These are phyloP conservation scores for Nerophis ophidion DNA, from an alignment of 2,113 vertebrate genomes.

Conservation along the genomic window DNA sequence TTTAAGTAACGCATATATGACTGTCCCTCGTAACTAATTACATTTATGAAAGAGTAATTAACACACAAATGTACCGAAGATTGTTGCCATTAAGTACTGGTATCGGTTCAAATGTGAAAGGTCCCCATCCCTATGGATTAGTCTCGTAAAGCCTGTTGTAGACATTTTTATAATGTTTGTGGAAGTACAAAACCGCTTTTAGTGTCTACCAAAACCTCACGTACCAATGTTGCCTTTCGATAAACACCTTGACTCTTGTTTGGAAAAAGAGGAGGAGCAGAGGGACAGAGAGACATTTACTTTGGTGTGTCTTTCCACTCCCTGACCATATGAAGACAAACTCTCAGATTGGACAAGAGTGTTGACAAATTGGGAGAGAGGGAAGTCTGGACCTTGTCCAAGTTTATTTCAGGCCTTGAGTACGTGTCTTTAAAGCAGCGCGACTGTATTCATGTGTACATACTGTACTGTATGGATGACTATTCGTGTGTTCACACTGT, in stretches of 20 bases:
- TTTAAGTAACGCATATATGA: too few species aligned
- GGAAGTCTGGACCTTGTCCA: conserved; percentile 34
- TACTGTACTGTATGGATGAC: not conserved
- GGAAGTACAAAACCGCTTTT: not conserved
- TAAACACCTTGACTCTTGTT: conserved; percentile 23
- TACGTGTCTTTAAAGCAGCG: not conserved
- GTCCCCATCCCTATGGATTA: too few species aligned
- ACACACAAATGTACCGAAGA: too few species aligned
- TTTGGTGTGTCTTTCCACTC: conserved; percentile 22
- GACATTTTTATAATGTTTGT: too few species aligned
- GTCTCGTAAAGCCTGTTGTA: too few species aligned
- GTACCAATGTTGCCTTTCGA: not conserved
- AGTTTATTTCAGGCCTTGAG: conserved; percentile 48
- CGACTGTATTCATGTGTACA: conserved; percentile 7
- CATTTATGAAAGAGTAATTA: too few species aligned
- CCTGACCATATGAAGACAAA: conserved; percentile 54
- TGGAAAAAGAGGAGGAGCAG: conserved; percentile 8
- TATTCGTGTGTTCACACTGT: conserved; percentile 4
- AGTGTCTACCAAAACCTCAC: not conserved
- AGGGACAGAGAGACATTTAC: conserved; percentile 10
- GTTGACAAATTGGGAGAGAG: conserved; percentile 15
- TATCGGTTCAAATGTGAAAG: too few species aligned
- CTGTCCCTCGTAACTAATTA: too few species aligned
- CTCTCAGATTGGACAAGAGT: conserved; percentile 22
- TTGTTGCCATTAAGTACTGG: too few species aligned